A percentile compares a stretch with the other conserved stretches of the same genome.
Evolutionary conservation across 2,797 vertebrate genomes (phyloP).

Genomic region (Macropus fuliginosus): DNA sequence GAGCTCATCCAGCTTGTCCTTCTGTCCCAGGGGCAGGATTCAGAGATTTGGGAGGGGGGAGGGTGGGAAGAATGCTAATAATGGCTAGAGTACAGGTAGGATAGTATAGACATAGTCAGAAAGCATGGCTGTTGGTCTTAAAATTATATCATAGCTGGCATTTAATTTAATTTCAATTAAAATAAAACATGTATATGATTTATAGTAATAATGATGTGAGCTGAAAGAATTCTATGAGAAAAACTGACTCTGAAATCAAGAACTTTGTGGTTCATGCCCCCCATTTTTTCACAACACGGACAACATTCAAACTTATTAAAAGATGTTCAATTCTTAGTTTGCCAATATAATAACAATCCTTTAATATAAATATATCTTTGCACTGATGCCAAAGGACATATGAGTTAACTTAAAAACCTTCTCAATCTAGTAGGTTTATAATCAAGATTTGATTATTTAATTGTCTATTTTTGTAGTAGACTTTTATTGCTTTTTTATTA

Average conservation of each 20-base stretch:
- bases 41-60: background rate
- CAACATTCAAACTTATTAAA: background rate
- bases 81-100: background rate
- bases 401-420: conserved; percentile 70
- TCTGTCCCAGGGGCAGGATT: background rate
- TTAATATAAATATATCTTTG: conserved; percentile 20
- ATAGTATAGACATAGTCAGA: background rate
- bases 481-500: background rate
- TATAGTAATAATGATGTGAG: conserved; percentile 31
- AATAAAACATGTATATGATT: conserved; percentile 43
- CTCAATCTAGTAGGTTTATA: conserved; percentile 17
- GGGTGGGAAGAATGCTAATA: background rate
- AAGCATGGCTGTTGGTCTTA: conserved; percentile 44
- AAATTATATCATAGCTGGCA: conserved; percentile 64
- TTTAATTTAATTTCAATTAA: conserved; percentile 72
- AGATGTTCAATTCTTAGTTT: conserved; percentile 52
- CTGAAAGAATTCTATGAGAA: conserved; percentile 23
- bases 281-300: conserved; percentile 18
- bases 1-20: background rate
- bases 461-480: conserved; percentile 51
- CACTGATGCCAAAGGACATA: conserved; percentile 56
- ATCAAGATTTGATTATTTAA: conserved; percentile 57
- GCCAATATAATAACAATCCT: conserved; percentile 43
- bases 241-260: conserved; percentile 55
- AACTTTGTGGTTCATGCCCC: background rate